Percentiles rank a stretch among this genome's conserved stretches.
phyloP scores from a whole-genome alignment of 2,888 invertebrate species.

The Chelonus formosanus region DNA sequence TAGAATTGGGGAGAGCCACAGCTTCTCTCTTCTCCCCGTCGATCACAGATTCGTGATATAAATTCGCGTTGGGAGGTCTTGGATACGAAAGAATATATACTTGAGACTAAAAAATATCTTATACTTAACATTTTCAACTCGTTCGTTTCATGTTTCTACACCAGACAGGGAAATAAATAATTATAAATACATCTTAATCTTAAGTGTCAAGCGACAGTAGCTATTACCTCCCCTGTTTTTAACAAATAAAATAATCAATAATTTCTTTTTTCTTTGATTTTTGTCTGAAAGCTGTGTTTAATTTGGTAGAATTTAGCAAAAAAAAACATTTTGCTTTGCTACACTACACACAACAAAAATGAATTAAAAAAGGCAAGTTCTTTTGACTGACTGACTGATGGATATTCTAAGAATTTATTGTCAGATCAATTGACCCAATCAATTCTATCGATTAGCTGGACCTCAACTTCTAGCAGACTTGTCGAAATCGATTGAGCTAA shows the following conservation, averaged over 20 bases:
- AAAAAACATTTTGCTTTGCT: too few species aligned
- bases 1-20: slow-evolving; percentile 39
- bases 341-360: not conserved
- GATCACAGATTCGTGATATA: slow-evolving; percentile 36
- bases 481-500: slow-evolving; percentile 5
- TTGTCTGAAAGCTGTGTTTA: too few species aligned
- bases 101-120: slow-evolving; percentile 30
- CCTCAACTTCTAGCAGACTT: not conserved
- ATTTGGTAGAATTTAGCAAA: too few species aligned
- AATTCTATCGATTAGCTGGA: slow-evolving; percentile 20
- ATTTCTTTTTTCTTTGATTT: not conserved
- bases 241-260: slow-evolving; percentile 7
- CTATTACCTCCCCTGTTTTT: not conserved
- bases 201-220: not conserved
- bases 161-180: slow-evolving; percentile 29
- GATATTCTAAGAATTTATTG: slow-evolving; percentile 25
- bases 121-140: slow-evolving; percentile 9
- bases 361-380: slow-evolving; percentile 5
- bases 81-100: slow-evolving; percentile 26
- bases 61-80: slow-evolving; percentile 34
- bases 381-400: not conserved
- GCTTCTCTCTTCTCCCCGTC: slow-evolving; percentile 24
- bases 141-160: slow-evolving; percentile 10
- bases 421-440: slow-evolving; percentile 29
- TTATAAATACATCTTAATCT: slow-evolving; percentile 26